Conservation (phyloP, 2,797 vertebrate species). For the Nyctibius grandis region DNA sequence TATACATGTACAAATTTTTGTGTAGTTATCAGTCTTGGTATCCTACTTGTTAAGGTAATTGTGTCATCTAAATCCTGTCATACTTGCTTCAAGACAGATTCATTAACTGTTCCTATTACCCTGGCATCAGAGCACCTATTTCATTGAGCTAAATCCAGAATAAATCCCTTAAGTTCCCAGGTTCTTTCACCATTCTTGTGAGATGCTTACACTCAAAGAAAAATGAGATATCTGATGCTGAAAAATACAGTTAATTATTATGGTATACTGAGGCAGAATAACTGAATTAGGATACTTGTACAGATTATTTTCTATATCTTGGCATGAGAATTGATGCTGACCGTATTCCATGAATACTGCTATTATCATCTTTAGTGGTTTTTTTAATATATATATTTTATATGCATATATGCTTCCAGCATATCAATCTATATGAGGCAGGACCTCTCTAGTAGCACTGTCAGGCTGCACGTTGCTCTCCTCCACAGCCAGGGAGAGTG, state of each 20-base stretch:
- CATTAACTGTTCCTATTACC: neutral
- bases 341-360: neutral
- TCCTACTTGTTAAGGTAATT: neutral
- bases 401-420: neutral
- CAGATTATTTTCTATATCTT: neutral
- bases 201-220: neutral
- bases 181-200: neutral
- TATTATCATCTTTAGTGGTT: neutral
- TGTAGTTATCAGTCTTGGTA: neutral
- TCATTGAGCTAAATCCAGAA: neutral
- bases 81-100: neutral
- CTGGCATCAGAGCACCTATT: neutral
- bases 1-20: neutral
- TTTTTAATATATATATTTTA: neutral
- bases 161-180: neutral
- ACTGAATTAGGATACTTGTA: neutral
- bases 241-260: neutral
- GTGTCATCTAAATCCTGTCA: neutral
- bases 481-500: neutral
- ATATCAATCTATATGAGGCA: neutral
- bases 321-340: neutral
- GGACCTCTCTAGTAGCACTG: neutral
- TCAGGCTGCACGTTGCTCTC: neutral
- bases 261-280: neutral
- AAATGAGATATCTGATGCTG: neutral